Evolutionary conservation across 2,797 vertebrate genomes (phyloP), one percentile per base, ranked within the genome.

Genomic region (Acanthopagrus latus): DNA sequence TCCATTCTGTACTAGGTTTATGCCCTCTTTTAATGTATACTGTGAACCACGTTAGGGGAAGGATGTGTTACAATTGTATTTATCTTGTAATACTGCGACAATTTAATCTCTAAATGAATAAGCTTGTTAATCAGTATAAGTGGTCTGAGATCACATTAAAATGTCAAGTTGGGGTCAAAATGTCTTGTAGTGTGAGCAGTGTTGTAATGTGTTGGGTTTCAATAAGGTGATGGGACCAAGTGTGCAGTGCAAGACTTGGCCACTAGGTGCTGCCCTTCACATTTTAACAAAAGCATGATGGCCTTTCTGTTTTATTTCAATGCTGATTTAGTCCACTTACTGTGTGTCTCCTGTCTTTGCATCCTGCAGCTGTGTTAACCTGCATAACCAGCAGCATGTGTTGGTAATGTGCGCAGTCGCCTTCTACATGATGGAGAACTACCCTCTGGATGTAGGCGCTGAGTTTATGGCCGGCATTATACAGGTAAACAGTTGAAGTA

Each of bases 371-470:
- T 99, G 97, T 78, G 97, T 99, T 80, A 97, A 96, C 76, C 85
- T 96, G 33, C 98, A 99, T 73, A 99, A 98, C 94, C 98, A 99
- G 90, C 97, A 99, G 93, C 98, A 99, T 12, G 96, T 99, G 85
- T 92, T 99, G 92, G 97, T 99, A 50, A 99, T 98, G 96, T 99
- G 98, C 16, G 98, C 98, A 13, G 95, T 97, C 25, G 97, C 98
- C 1, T 99, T 99, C 93, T 99, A 99, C 94, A 95, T 99, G 95
- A 98, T 99, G 0, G 98, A 99, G 93, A 99, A 99, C 91, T 99
- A 99, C 74, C 97, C 98, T 8, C 93, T 98, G 85, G 98, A 99
- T 76, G 97, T 99, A 2, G 98, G 97, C 13, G 92, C 97, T 1
- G 98, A 99, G 74, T 99, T 99, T 71, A 99, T 98, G 64, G 97